These are phyloP conservation scores for Pharmacophagus antenor DNA, from an alignment of 2,888 invertebrate species.

Conservation along the genomic window DNA sequence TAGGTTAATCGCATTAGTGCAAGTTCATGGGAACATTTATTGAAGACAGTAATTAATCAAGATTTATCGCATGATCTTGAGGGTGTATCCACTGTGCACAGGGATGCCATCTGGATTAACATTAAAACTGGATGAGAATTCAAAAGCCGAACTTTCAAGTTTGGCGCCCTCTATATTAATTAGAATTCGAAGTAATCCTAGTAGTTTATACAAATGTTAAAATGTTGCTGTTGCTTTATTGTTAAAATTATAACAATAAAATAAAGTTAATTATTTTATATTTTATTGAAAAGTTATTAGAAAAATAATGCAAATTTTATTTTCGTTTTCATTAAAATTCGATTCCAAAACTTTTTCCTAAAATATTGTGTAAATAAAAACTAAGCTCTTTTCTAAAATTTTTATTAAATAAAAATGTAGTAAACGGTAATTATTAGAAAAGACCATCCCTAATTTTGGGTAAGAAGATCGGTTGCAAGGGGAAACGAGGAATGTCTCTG, in stretches of 20 bases:
- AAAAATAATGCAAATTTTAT: too few relatives aligned
- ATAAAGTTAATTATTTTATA: too few relatives aligned
- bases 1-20: constrained; percentile 25
- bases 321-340: too few relatives aligned
- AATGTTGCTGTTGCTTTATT: not conserved
- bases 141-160: not conserved
- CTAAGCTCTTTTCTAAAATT: too few relatives aligned
- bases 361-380: too few relatives aligned
- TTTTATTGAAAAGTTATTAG: too few relatives aligned
- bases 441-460: constrained; percentile 6
- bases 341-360: too few relatives aligned
- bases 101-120: constrained; percentile 9
- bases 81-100: constrained; percentile 8
- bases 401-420: too few relatives aligned
- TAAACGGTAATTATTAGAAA: not conserved
- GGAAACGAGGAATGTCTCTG: constrained; percentile 37
- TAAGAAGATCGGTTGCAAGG: constrained; percentile 22
- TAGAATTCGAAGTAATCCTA: not conserved
- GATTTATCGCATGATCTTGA: constrained; percentile 49
- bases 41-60: constrained; percentile 51
- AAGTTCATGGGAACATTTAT: constrained; percentile 37
- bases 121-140: not conserved
- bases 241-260: too few relatives aligned
- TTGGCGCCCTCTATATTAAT: not conserved
- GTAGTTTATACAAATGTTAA: not conserved